phyloP scores from a whole-genome alignment of 2,797 vertebrate species.

The Pseudochromis fuscus region DNA sequence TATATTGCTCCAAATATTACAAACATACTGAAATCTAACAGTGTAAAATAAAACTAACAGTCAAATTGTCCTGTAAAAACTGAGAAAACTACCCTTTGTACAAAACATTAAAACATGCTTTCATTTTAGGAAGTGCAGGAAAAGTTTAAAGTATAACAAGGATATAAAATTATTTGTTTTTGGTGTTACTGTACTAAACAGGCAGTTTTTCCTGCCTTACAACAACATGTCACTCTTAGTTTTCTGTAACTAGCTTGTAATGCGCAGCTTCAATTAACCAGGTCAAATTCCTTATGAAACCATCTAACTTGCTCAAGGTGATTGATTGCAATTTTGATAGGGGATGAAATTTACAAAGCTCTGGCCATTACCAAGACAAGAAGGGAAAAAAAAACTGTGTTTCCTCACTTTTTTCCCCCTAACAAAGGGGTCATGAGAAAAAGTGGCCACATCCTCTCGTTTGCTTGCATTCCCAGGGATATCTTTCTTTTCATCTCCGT shows the following conservation, averaged over 20 bases:
- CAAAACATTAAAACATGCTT: too few relatives aligned
- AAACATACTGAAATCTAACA: not conserved
- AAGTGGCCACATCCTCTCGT: constrained; percentile 77
- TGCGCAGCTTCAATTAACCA: constrained; percentile 44
- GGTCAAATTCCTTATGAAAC: constrained; percentile 56
- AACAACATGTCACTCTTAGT: constrained; percentile 29
- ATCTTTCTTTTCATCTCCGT: constrained; percentile 66
- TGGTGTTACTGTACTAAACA: not conserved
- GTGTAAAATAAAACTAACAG: not conserved
- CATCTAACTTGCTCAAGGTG: constrained; percentile 41
- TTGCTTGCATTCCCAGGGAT: constrained; percentile 73
- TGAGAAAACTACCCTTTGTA: not conserved
- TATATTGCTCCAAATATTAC: not conserved
- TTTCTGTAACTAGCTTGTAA: constrained; percentile 42
- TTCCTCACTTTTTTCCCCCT: constrained; percentile 21
- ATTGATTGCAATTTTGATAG: constrained; percentile 62
- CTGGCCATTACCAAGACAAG: constrained; percentile 31
- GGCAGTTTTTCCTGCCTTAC: not conserved
- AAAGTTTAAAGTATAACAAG: too few relatives aligned
- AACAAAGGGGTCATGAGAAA: constrained; percentile 77
- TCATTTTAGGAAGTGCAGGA: too few relatives aligned
- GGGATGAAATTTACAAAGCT: constrained; percentile 56
- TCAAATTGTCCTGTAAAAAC: not conserved
- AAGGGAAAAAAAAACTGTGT: not conserved
- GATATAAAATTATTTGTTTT: too few relatives aligned